Conservation (phyloP, 2,888 invertebrate genomes). For the Neoaliturus tenellus region DNA sequence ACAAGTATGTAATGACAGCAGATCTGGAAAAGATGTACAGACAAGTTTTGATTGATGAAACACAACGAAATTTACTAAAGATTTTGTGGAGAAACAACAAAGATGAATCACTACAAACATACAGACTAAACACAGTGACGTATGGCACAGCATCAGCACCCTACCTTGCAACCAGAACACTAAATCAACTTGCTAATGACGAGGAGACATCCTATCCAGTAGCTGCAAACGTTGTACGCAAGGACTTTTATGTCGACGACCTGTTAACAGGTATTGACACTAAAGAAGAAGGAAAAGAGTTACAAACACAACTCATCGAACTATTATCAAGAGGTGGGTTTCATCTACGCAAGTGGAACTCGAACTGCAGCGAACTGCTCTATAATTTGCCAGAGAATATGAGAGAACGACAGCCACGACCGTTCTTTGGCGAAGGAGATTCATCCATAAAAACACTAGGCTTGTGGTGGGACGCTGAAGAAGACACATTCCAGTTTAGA, state of each 20-base stretch:
- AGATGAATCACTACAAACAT: constrained; percentile 59
- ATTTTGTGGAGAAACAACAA: constrained; percentile 66
- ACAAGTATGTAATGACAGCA: background rate
- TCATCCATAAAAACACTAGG: background rate
- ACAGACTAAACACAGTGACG: constrained; percentile 64
- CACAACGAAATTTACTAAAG: constrained; percentile 62
- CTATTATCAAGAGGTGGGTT: constrained; percentile 54
- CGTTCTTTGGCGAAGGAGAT: background rate
- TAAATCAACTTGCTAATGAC: constrained; percentile 61
- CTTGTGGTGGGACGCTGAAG: constrained; percentile 10
- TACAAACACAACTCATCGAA: constrained; percentile 52
- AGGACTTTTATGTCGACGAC: constrained; percentile 66
- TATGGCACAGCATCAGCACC: constrained; percentile 65
- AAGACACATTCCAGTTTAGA: background rate
- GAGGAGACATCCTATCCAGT: background rate
- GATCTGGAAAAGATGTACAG: constrained; percentile 68
- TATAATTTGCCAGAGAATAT: background rate
- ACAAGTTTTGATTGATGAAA: constrained; percentile 62
- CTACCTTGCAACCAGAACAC: constrained; percentile 59
- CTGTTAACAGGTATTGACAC: constrained; percentile 57
- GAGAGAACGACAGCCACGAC: background rate
- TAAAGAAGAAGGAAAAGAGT: constrained; percentile 50
- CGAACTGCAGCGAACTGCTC: background rate
- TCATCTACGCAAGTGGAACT: constrained; percentile 51
- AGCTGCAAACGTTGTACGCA: constrained; percentile 51